Evolutionary conservation across 2,797 vertebrate species (phyloP), one percentile per base, ranked within the genome.

Genomic region (Malurus leucopterus): DNA sequence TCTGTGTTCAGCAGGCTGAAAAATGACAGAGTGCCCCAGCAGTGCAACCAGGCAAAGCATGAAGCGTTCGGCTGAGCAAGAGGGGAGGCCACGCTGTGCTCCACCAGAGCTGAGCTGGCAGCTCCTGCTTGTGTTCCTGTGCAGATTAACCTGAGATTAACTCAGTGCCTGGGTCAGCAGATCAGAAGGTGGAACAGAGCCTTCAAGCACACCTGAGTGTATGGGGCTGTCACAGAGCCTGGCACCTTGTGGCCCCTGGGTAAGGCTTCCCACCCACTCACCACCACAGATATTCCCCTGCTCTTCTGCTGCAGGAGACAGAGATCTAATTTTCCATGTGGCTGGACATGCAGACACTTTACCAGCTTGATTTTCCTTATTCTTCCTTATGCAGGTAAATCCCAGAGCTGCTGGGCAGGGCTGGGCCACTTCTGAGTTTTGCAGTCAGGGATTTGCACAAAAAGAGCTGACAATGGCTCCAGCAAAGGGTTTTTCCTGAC

Each of bases 1-100:
- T 68, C 80, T 54, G 36, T 23, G 1, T 77, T 80, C 89, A 92
- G 88, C 84, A 93, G 91, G 79, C 76, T 73, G 71, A 91, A 73
- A 93, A 95, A 93, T 55, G 79, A 75, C 89, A 84, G 43, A 53
- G n/a, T 15, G 65, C n/a, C 76, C 73, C 74, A 58, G 61, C 65
- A 89, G 84, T 2, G 36, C 65, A 70, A 53, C 20, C 40, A 87
- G 75, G 86, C 71, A 87, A 22, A 88, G 57, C 36, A 61, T 2
- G 67, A 86, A 86, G 43, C 3, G 1, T n/a, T 71, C 63, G 43
- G 82, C 75, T 55, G 86, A 84, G 72, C 73, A 29, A 54, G 72
- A 86, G 30, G 61, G 87, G 73, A 58, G 32, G 19, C 58, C 51
- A 26, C 1, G 11, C 69, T 29, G 17, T 0, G 13, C 50, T 50